Evolutionary conservation across 2,888 invertebrate species (phyloP).

Genomic region (Acrobasis suavella): DNA sequence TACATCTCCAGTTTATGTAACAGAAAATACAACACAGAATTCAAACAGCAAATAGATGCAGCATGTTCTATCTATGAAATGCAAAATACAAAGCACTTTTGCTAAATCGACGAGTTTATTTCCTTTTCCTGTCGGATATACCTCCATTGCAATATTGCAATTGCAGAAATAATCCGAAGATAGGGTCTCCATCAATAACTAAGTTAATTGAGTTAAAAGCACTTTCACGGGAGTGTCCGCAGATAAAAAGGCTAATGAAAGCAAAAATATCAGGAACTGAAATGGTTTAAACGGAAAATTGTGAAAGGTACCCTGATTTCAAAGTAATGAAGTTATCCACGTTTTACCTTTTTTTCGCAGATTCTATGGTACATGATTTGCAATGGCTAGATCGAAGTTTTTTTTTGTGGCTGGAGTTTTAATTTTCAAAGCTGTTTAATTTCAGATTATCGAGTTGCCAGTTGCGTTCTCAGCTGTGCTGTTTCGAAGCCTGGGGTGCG

Average conservation of each 20-base stretch:
- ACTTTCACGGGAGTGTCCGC: constrained; percentile 41
- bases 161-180: constrained; percentile 21
- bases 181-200: constrained; percentile 46
- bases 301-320: constrained; percentile 4
- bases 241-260: constrained; percentile 46
- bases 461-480: too few species aligned
- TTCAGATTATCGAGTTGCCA: too few species aligned
- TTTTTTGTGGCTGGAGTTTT: too few species aligned
- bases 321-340: constrained; percentile 7
- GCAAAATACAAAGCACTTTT: too few species aligned
- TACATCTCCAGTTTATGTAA: too few species aligned
- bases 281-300: constrained; percentile 20
- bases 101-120: neutral
- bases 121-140: neutral
- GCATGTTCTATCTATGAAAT: too few species aligned
- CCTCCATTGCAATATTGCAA: constrained; percentile 7
- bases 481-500: too few species aligned
- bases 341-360: neutral
- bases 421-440: too few species aligned
- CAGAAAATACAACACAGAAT: too few species aligned
- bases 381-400: neutral
- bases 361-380: neutral
- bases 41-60: too few species aligned
- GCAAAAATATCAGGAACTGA: constrained; percentile 30
- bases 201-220: constrained; percentile 61